Percentiles rank a stretch among this genome's conserved stretches.
Evolutionary conservation across 2,888 invertebrate genomes (phyloP).

Genomic region (Hypomecis atomaria): DNA sequence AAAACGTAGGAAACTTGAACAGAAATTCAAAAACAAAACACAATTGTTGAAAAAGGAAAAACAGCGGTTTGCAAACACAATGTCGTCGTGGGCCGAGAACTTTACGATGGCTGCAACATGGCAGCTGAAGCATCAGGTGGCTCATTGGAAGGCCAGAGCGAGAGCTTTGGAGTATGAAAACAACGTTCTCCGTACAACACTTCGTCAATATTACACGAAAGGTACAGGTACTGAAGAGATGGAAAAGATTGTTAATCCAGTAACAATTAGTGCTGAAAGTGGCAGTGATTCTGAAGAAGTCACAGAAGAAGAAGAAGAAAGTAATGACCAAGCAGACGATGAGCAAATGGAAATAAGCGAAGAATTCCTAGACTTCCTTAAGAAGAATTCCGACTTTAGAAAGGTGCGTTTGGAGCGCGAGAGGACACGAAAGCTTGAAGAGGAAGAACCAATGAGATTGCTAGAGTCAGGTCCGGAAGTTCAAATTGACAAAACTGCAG

Average conservation of each 20-base stretch:
- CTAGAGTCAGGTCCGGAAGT: slow-evolving; percentile 51
- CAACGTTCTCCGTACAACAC: slow-evolving; percentile 78
- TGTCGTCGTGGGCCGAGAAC: slow-evolving; percentile 74
- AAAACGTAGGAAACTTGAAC: slow-evolving; percentile 51
- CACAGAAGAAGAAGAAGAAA: slow-evolving; percentile 13
- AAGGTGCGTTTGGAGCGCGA: slow-evolving; percentile 60
- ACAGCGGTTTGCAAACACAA: slow-evolving; percentile 53
- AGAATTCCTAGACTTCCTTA: slow-evolving; percentile 86
- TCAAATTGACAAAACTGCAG: slow-evolving; percentile 59
- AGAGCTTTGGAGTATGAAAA: slow-evolving; percentile 85
- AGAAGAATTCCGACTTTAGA: slow-evolving; percentile 84
- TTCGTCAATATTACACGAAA: slow-evolving; percentile 61
- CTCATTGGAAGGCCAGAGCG: slow-evolving; percentile 86
- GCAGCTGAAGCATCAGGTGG: slow-evolving; percentile 84
- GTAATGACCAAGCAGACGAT: slow-evolving; percentile 48
- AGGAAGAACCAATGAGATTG: slow-evolving; percentile 41
- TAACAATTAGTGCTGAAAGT: slow-evolving; percentile 17
- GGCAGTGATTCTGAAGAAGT: slow-evolving; percentile 7
- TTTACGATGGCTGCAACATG: slow-evolving; percentile 72
- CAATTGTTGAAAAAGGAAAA: slow-evolving; percentile 45
- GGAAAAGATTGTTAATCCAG: background rate
- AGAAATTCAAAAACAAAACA: slow-evolving; percentile 57
- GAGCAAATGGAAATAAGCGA: slow-evolving; percentile 83
- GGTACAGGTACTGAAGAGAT: slow-evolving; percentile 28
- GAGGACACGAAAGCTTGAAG: slow-evolving; percentile 50